Percentiles rank a stretch among this genome's conserved stretches.
Evolutionary conservation across 2,113 vertebrate species (phyloP).

Genomic region (Lophura nycthemera): DNA sequence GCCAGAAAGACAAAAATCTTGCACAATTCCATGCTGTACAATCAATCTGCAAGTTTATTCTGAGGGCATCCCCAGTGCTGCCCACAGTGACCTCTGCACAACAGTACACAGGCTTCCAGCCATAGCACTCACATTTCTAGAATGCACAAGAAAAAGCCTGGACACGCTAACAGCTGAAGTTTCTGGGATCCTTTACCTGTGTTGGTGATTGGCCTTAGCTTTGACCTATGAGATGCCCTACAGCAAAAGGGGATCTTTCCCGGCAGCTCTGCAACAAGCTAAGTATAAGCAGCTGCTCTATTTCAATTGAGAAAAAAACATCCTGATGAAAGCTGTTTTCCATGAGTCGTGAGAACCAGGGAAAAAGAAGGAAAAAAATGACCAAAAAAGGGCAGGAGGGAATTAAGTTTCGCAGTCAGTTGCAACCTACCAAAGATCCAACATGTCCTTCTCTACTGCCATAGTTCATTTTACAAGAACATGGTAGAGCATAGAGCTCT

Average conservation of each 20-base stretch:
- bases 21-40: background rate
- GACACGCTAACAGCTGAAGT: background rate
- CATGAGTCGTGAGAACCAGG: background rate
- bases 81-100: background rate
- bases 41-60: background rate
- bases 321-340: background rate
- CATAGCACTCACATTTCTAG: background rate
- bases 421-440: background rate
- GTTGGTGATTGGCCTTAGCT: background rate
- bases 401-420: background rate
- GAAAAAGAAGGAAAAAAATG: background rate
- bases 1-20: background rate
- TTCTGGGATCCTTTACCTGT: background rate
- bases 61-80: background rate
- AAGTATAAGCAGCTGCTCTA: background rate
- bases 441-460: background rate
- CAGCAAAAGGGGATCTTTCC: background rate
- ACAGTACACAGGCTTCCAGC: rapidly evolving
- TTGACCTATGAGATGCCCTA: background rate
- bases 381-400: background rate
- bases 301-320: background rate
- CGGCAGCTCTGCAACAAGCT: background rate
- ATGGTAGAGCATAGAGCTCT: background rate
- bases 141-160: background rate
- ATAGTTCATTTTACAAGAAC: background rate